These are phyloP conservation scores for Diplolepis rosae DNA, from an alignment of 2,888 invertebrate genomes.

Conservation along the genomic window DNA sequence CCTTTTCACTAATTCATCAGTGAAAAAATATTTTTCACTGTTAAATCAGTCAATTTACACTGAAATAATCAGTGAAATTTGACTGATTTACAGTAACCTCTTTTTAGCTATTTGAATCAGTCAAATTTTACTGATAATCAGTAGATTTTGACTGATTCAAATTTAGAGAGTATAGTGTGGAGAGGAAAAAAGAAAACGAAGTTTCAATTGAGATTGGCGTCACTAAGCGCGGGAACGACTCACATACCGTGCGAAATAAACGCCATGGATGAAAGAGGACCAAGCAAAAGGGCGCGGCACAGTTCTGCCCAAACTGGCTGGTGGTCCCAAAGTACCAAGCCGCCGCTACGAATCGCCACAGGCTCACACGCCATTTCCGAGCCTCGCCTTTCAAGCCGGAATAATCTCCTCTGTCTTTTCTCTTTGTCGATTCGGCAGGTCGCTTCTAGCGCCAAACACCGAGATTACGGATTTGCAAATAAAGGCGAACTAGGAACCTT, in stretches of 20 bases:
- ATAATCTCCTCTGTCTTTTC: conserved; percentile 44
- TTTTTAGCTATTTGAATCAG: too few relatives aligned
- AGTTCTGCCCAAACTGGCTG: conserved; percentile 38
- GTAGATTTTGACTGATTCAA: too few relatives aligned
- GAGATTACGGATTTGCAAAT: conserved; percentile 25
- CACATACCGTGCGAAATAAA: conserved; percentile 22
- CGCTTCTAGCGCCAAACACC: conserved; percentile 2
- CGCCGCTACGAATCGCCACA: conserved; percentile 52
- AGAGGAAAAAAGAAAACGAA: not conserved
- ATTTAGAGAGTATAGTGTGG: too few relatives aligned
- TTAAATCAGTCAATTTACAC: too few relatives aligned
- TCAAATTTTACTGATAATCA: too few relatives aligned
- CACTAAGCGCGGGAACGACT: not conserved
- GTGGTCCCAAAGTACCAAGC: conserved; percentile 54
- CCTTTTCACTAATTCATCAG: too few relatives aligned
- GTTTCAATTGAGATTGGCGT: not conserved
- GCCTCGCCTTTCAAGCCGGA: conserved; percentile 41
- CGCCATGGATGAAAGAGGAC: conserved; percentile 11
- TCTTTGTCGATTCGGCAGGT: conserved; percentile 14
- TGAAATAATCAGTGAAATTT: too few relatives aligned
- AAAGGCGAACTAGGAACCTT: conserved; percentile 6
- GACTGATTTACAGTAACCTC: too few relatives aligned
- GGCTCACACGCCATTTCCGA: conserved; percentile 50
- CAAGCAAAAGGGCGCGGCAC: conserved; percentile 23
- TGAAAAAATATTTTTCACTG: too few relatives aligned